Conservation (phyloP, 2,797 vertebrate genomes). For the Tokudaia tokunoshimensis region DNA sequence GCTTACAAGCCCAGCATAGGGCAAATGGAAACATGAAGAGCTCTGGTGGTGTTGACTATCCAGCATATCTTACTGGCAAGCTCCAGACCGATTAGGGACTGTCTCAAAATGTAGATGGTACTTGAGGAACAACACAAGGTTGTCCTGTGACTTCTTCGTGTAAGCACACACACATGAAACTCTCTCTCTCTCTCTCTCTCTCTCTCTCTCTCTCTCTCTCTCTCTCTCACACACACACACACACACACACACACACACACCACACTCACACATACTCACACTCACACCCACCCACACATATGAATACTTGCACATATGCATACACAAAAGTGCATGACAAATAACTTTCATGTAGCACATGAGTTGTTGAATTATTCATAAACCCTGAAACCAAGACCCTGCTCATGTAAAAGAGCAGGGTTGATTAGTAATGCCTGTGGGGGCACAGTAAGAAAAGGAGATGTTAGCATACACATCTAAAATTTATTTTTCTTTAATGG, state of each 20-base stretch:
- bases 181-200: not conserved
- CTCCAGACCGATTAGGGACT: not conserved
- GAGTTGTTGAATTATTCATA: not conserved
- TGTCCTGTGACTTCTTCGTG: not conserved
- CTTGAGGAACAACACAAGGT: not conserved
- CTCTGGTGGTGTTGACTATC: not conserved
- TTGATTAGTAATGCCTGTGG: not conserved
- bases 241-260: not conserved
- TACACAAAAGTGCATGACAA: constrained; percentile 12
- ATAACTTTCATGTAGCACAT: not conserved
- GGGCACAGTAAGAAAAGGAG: not conserved
- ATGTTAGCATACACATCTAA: not conserved
- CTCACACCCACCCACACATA: not conserved
- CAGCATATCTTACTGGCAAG: not conserved
- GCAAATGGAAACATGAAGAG: not conserved
- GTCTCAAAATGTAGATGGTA: not conserved
- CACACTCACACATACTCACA: not conserved
- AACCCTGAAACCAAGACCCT: not conserved
- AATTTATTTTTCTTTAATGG: constrained; percentile 36
- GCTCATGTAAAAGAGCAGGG: not conserved
- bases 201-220: not conserved
- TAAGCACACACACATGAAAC: not conserved
- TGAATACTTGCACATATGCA: not conserved
- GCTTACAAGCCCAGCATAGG: not conserved
- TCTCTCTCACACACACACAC: not conserved